Evolutionary conservation across 1,140 invertebrate genomes (phyloP).

Genomic region (Thereuonema tuberculata): DNA sequence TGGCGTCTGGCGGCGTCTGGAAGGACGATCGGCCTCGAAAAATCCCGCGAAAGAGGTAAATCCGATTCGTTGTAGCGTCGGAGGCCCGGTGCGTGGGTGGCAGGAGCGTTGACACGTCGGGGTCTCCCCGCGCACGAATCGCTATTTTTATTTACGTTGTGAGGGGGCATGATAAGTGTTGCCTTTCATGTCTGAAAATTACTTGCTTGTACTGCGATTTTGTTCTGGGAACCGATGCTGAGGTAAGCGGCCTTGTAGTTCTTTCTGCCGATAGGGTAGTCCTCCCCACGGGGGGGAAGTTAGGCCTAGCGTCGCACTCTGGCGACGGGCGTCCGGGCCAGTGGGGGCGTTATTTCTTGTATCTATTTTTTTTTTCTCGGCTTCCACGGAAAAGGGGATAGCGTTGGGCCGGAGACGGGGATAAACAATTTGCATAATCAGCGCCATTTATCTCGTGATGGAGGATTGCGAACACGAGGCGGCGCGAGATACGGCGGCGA

Average conservation of each 20-base stretch:
- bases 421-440: too few species aligned
- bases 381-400: too few species aligned
- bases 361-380: too few species aligned
- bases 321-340: not conserved
- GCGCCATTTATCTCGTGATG: too few species aligned
- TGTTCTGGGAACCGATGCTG: not conserved
- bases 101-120: not conserved
- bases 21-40: not conserved
- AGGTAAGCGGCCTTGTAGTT: not conserved
- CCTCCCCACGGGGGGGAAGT: not conserved
- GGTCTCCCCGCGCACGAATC: not conserved
- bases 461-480: too few species aligned
- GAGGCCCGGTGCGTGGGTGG: not conserved
- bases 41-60: not conserved
- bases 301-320: not conserved
- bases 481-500: too few species aligned
- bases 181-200: slow-evolving; percentile 5
- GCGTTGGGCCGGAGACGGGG: too few species aligned
- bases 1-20: not conserved
- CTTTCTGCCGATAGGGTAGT: not conserved
- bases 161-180: not conserved
- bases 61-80: not conserved
- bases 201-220: slow-evolving; percentile 1
- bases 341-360: not conserved
- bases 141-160: not conserved